These are phyloP conservation scores for Metallyticus violacea DNA, from an alignment of 2,888 invertebrate genomes.

Conservation along the genomic window DNA sequence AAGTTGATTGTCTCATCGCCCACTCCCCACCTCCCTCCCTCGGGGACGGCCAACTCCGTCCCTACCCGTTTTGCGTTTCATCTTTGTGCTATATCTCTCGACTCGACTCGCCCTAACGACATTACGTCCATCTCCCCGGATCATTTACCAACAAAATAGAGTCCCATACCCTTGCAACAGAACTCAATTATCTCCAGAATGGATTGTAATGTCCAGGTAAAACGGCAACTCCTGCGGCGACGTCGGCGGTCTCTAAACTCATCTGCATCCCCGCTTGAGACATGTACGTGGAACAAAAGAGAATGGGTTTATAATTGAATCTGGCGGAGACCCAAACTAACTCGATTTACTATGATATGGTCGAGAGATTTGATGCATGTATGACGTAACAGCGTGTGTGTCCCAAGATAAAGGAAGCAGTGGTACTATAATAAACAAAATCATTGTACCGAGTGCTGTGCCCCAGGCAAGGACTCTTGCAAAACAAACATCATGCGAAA, in stretches of 20 bases:
- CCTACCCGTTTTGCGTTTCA: conserved; percentile 6
- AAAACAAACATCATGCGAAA: conserved; percentile 18
- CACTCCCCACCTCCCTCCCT: background rate
- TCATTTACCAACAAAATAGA: conserved; percentile 32
- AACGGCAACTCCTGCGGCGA: background rate
- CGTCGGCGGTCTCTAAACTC: background rate
- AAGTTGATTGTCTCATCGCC: background rate
- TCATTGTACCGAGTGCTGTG: conserved; percentile 7
- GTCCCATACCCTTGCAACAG: conserved; percentile 16
- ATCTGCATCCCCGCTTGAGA: conserved; percentile 20
- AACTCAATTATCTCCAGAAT: conserved; percentile 28
- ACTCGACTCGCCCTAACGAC: background rate
- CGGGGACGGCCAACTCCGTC: background rate
- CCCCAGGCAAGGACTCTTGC: background rate
- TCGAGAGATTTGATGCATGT: conserved; percentile 28
- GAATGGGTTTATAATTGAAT: conserved; percentile 33
- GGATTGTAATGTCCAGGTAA: conserved; percentile 27
- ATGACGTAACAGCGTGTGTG: background rate
- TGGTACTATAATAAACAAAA: conserved; percentile 21
- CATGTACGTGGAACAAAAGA: conserved; percentile 22
- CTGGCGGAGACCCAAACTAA: conserved; percentile 25
- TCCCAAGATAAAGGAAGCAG: conserved; percentile 10
- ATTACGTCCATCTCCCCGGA: conserved; percentile 20
- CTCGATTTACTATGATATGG: conserved; percentile 32
- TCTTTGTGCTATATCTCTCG: conserved; percentile 9